Base-by-base conservation (phyloP, 1,140 invertebrate genomes). In the Cylas formicarius region DNA sequence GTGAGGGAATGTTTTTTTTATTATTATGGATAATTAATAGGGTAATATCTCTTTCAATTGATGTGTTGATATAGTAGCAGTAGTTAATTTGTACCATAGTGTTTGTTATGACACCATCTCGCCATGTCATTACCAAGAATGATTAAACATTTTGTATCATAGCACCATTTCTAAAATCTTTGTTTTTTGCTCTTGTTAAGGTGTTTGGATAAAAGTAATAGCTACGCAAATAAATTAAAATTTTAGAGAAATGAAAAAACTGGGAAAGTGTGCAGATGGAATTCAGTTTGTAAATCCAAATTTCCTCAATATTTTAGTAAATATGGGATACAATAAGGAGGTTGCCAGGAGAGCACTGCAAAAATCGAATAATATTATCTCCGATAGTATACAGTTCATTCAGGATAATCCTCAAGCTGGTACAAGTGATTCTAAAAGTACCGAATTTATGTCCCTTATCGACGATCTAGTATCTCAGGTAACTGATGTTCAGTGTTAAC, bases 351-450 rank as follows among this genome's bases (percentile, higher is more conserved):
- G 66, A 7, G 82, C 83, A 1, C 61, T 87, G 13, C 68, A 72
- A 45, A 71, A 74, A 45, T 63, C 72, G 10, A 78, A 86, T 52
- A 86, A 86, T 66, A 69, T 80, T 58, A 68, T 82, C 3, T 70
- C 72, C 1, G 63, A 70, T 24, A 81, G 82, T 16, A 68, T 86
- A 26, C 72, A 80, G 45, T 67, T 80, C 38, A 70, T 82, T 39
- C 71, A 76, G 55, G 74, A 80, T 33, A 67, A 75, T 45, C 74
- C 75, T 1, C 67, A 74, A 13, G 55, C 60, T 9, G 56, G 61
- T 1, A 52, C 56, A 8, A 63, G 59, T 45, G 44, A 44, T 22
- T 56, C 55, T 14, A 44, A 48, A 26, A 59, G 57, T 46, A 60
- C 5, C 4, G 61, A 53, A 18, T 50, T 72, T 66, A 46, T 68